Evolutionary conservation across 2,888 invertebrate species (phyloP).

Genomic region (Pseudoips prasinana): DNA sequence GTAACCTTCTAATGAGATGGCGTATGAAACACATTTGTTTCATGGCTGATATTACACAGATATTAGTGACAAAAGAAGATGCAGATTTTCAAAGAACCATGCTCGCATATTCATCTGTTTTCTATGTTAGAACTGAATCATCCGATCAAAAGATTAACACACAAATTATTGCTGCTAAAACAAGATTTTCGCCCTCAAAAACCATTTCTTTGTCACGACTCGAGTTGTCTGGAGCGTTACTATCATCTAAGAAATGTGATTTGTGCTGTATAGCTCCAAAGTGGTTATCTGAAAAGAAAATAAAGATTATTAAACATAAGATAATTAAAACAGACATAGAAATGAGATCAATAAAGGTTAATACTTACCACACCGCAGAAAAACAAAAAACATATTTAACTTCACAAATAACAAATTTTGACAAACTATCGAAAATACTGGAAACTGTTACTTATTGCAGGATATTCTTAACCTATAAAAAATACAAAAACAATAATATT

Average conservation of each 20-base stretch:
- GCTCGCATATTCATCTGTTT: conserved; percentile 4
- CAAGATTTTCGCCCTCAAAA: conserved; percentile 4
- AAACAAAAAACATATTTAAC: not conserved
- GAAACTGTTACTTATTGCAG: too few species aligned
- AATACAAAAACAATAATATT: not conserved
- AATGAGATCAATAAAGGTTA: conserved; percentile 1
- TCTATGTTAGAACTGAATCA: not conserved
- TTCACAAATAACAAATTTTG: conserved; percentile 1
- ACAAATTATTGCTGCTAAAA: conserved; percentile 1
- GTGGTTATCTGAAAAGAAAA: conserved; percentile 10
- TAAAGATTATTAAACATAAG: conserved; percentile 3
- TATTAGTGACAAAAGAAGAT: too few species aligned
- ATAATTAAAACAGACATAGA: conserved; percentile 7
- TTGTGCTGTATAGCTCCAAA: conserved; percentile 29
- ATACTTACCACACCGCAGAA: not conserved
- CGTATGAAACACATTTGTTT: too few species aligned
- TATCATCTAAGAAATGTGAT: conserved; percentile 1
- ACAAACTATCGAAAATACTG: not conserved
- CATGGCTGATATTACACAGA: too few species aligned
- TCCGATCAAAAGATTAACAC: not conserved
- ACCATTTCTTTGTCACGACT: conserved; percentile 5
- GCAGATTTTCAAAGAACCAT: too few species aligned
- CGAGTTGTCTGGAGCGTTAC: conserved; percentile 4
- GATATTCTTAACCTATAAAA: conserved; percentile 1
- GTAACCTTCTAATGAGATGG: too few species aligned